Evolutionary conservation across 2,797 vertebrate genomes (phyloP), one percentile per base, ranked within the genome.

Genomic region (Gymnoscopelus microlampas): DNA sequence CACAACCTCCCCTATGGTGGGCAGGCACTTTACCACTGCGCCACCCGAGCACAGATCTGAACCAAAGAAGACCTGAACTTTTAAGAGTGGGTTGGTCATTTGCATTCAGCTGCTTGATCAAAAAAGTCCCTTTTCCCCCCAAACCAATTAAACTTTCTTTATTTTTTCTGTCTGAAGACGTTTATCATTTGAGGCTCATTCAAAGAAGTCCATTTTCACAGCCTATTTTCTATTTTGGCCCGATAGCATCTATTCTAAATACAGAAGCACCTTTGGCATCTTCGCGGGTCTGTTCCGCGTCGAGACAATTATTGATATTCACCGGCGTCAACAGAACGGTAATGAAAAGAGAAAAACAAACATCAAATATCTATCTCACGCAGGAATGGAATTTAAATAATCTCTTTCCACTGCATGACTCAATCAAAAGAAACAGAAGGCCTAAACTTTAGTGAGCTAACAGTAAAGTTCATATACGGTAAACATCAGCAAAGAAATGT

Each of bases 21-120:
- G 19, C 1, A 19, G 19, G 19, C 19, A 19, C 19, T 19, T 19
- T 19, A 19, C 19, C 19, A 19, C 19, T 19, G 19, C 19, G 19
- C 19, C 19, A 19, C 19, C 19, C 19, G 19, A 19, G 19, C 19
- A 1, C 19, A 19, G 19, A 19, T 19, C 19, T 19, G 19, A 19
- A 19, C 19, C 19, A 19, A 19, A 19, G 19, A 19, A 19, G 19
- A 19, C 19, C 19, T 19, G 19, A 19, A 19, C 19, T 19, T 19
- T n/a, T n/a, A n/a, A n/a, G n/a, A n/a, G n/a, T n/a, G n/a, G 73
- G 72, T 80, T 76, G 73, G 68, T 74, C 63, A 89, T 91, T 88
- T 88, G 80, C 84, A 89, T 91, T 86, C 81, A 88, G 85, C 77
- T 78, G 81, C 69, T 74, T 67, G 79, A 92, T 92, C 86, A 92